Percentiles rank a stretch among this genome's conserved stretches.
phyloP scores from a whole-genome alignment of 1,140 invertebrate genomes.

The Drosophila nigromelanica region DNA sequence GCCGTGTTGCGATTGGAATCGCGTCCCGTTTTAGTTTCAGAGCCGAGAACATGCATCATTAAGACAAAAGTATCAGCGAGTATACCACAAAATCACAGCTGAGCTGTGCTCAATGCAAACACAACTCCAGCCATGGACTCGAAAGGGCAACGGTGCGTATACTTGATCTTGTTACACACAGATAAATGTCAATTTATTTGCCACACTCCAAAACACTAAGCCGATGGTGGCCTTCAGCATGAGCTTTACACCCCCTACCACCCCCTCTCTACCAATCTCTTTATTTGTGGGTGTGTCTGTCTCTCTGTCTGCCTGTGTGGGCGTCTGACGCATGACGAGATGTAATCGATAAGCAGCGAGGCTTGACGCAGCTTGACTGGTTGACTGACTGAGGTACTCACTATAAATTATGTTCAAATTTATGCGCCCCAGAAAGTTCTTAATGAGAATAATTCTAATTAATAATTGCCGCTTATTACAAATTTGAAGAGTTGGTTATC shows the following conservation, averaged over 20 bases:
- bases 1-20: slow-evolving; percentile 43
- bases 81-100: slow-evolving; percentile 49
- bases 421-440: slow-evolving; percentile 65
- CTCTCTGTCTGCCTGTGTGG: slow-evolving; percentile 22
- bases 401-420: slow-evolving; percentile 67
- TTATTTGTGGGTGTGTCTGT: slow-evolving; percentile 6
- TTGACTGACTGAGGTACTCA: slow-evolving; percentile 18
- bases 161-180: slow-evolving; percentile 79
- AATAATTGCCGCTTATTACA: slow-evolving; percentile 50
- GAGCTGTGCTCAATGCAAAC: slow-evolving; percentile 38
- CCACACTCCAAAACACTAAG: slow-evolving; percentile 78
- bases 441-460: slow-evolving; percentile 72
- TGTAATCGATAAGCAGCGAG: slow-evolving; percentile 75
- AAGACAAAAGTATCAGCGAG: slow-evolving; percentile 37
- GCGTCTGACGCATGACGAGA: slow-evolving; percentile 45
- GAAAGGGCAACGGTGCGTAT: slow-evolving; percentile 66
- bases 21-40: slow-evolving; percentile 30
- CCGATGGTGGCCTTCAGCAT: slow-evolving; percentile 49
- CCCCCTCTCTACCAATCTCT: not conserved
- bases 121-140: slow-evolving; percentile 23
- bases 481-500: not conserved
- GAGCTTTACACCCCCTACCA: not conserved
- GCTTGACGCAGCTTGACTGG: slow-evolving; percentile 52
- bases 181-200: slow-evolving; percentile 82
- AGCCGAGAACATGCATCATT: slow-evolving; percentile 50